Base-by-base conservation (phyloP, 2,888 invertebrate genomes). In the Himalopsyche tibetana region DNA sequence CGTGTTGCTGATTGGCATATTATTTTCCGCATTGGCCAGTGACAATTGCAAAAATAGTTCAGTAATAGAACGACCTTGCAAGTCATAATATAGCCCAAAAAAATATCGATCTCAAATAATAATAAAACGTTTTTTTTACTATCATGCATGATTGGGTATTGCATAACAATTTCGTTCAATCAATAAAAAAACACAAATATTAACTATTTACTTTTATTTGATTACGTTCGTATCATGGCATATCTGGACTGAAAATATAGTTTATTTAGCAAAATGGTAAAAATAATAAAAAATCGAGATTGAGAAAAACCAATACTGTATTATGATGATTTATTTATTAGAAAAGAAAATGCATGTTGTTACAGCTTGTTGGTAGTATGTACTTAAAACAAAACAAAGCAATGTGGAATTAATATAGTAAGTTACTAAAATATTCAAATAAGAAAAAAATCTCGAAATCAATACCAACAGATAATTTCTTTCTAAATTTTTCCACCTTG, bases 11-110 rank as follows among this genome's bases (percentile, higher is more conserved):
- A 36, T 74, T 74, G 19, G 74, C 11, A 63, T 63, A 63, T 74
- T 74, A 74, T 38, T 74, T 74, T 74, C 74, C 74, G 74, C 74
- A 36, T 74, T 74, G 63, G 74, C 38, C 38, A 74, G 36, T 74
- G 74, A 74, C 74, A 74, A 74, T 74, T 15, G 74, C 36, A 74
- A 28, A 74, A 36, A 74, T 74, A 69, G 19, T 5, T 11, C 69
- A 69, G 36, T 28, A 9, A 15, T 36, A 9, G 74, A 74, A 15
- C 74, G 74, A 15, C 74, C 74, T 74, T 74, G 74, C 74, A 11
- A 36, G 28, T 38, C 28, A 74, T 74, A 74, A 12, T 38, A 12
- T 28, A 28, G 28, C 28, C 74, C 69, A 38, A 74, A 74, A 74
- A 74, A 74, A 74, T 74, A 69, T 4, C 12, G 74, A 74, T 38